Base-by-base conservation (phyloP, 2,888 invertebrate species). In the Harpalus rufipes region DNA sequence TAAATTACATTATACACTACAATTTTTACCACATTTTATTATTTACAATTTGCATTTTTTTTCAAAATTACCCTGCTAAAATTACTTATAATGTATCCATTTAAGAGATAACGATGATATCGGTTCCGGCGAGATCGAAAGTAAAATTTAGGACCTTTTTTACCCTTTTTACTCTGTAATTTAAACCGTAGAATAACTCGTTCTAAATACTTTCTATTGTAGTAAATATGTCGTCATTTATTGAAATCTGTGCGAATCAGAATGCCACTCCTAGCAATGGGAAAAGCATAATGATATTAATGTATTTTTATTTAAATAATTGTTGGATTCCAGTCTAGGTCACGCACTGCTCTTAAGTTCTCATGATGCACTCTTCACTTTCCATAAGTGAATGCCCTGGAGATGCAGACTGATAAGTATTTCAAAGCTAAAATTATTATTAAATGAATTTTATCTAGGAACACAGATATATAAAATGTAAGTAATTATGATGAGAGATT, bases 231-330 rank as follows among this genome's bases (percentile, higher is more conserved):
- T 51, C 44, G 44, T 51, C 8, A 51, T 51, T 51, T 51, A 12
- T 51, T 51, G 8, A 12, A 51, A 51, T 12, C 12, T 51, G 44
- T 51, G 12, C 4, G 44, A 51, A 32, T 32, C 32, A 51, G 44
- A 51, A 4, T 32, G 32, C 44, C 44, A 51, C 44, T 12, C 44
- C 10, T 51, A 32, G 32, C 32, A 32, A 51, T 51, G 44, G 44
- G 44, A 51, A 51, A 51, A 51, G 12, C 44, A 51, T 51, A 4
- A 12, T 51, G 12, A 51, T 8, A 51, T 51, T 51, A 12, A 51
- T 51, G 8, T 51, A 51, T 51, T 51, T 51, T 51, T 51, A 51
- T 51, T 51, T 51, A 44, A 44, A 44, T 44, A 51, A 51, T 51
- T 12, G 44, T 12, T 3, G 44, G 44, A 51, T 10, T 51, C 44